Percentiles rank a stretch among this genome's conserved stretches.
These are phyloP conservation scores for Simalia tracyae DNA, from an alignment of 2,797 vertebrate species.

Conservation along the genomic window DNA sequence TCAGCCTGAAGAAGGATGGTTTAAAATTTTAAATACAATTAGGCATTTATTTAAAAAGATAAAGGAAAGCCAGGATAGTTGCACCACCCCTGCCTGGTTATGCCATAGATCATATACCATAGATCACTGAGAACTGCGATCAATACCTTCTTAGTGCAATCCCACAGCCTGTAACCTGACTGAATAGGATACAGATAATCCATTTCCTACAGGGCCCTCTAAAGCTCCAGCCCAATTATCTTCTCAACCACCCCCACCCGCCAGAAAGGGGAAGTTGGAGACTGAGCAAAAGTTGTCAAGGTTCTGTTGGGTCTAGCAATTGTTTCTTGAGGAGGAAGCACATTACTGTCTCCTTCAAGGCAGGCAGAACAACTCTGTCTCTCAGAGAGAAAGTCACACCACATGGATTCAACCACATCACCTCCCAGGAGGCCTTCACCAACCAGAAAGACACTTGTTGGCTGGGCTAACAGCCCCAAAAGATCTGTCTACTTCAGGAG, in stretches of 20 bases:
- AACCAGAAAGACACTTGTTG: neutral
- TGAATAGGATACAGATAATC: neutral
- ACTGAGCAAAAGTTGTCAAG: neutral
- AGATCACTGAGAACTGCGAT: neutral
- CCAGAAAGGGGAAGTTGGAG: neutral
- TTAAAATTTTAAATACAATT: neutral
- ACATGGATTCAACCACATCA: neutral
- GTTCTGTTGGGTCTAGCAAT: neutral
- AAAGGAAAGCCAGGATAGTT: neutral
- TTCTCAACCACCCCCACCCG: neutral
- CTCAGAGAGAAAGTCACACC: neutral
- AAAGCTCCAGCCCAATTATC: neutral
- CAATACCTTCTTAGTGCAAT: neutral
- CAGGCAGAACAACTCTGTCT: neutral
- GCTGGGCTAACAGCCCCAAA: neutral
- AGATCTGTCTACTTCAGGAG: neutral
- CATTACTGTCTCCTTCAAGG: neutral
- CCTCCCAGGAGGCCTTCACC: neutral
- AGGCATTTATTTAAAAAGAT: neutral
- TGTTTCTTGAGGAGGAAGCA: neutral
- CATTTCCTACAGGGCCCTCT: neutral
- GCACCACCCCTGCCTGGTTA: neutral
- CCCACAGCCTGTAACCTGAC: neutral
- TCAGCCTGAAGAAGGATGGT: neutral
- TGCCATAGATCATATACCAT: neutral